A percentile compares a stretch with the other conserved stretches of the same genome.
phyloP scores from a whole-genome alignment of 2,797 vertebrate species.

The Taenioides sp. region DNA sequence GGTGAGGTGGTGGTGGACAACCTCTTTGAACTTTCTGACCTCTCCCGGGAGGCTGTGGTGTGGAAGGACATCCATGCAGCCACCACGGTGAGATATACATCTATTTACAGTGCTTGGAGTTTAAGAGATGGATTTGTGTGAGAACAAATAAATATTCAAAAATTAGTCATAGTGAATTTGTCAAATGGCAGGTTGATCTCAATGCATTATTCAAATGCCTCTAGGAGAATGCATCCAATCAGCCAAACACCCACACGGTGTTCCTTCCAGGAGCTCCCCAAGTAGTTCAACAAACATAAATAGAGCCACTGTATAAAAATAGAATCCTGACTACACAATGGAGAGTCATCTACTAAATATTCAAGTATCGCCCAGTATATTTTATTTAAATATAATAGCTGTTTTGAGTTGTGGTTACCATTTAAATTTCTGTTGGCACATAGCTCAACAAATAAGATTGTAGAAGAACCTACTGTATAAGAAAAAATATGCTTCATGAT shows the following conservation, averaged over 20 bases:
- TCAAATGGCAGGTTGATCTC: conserved; percentile 39
- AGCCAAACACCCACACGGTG: conserved; percentile 58
- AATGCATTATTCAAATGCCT: conserved; percentile 45
- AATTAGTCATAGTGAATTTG: conserved; percentile 30
- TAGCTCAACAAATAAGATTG: too few species aligned
- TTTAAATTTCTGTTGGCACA: too few species aligned
- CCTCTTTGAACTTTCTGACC: conserved; percentile 96
- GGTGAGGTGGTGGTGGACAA: conserved; percentile 98
- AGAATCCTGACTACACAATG: conserved; percentile 11
- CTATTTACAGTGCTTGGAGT: neutral
- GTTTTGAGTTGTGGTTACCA: neutral
- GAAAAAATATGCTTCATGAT: too few species aligned
- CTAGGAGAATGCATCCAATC: conserved; percentile 42
- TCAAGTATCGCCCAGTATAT: neutral
- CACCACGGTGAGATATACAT: conserved; percentile 84
- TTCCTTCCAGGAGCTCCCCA: conserved; percentile 46
- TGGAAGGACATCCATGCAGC: conserved; percentile 98
- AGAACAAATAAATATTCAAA: neutral
- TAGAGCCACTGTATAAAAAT: conserved; percentile 39
- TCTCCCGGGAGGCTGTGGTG: conserved; percentile 93
- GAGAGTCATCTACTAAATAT: neutral
- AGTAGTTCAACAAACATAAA: conserved; percentile 38
- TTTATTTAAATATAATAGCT: too few species aligned
- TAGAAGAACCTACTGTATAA: too few species aligned
- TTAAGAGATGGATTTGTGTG: neutral